phyloP scores from a whole-genome alignment of 2,888 invertebrate species.

The Phragmatobia fuliginosa region DNA sequence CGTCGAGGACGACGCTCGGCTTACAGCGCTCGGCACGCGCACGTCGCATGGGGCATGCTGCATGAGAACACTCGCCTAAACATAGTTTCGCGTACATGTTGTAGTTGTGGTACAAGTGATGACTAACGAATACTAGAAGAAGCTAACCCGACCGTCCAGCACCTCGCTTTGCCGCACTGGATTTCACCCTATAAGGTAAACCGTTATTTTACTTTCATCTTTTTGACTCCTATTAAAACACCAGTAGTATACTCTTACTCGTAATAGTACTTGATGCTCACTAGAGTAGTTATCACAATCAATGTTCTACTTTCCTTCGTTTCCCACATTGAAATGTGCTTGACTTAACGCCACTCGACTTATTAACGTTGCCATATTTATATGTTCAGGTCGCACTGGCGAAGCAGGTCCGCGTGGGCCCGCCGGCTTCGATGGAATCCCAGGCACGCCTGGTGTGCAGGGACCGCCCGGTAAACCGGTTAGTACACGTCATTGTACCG shows the following conservation, averaged over 20 bases:
- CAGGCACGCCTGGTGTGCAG: constrained; percentile 94
- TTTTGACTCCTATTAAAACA: not conserved
- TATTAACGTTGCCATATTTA: constrained; percentile 9
- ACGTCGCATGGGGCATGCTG: constrained; percentile 32
- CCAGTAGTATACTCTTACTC: not conserved
- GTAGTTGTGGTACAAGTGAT: constrained; percentile 72
- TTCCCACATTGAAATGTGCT: not conserved
- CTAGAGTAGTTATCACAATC: not conserved
- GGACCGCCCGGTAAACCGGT: constrained; percentile 95
- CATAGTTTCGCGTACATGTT: constrained; percentile 42
- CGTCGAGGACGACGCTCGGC: not conserved
- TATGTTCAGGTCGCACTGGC: constrained; percentile 89
- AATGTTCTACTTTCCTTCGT: not conserved
- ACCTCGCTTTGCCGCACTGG: not conserved
- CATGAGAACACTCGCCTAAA: constrained; percentile 36
- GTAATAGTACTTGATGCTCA: not conserved
- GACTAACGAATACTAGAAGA: constrained; percentile 45
- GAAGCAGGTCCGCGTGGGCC: constrained; percentile 92
- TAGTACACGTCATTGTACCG: constrained; percentile 56
- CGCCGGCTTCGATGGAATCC: constrained; percentile 90
- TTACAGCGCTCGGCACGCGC: not conserved
- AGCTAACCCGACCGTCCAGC: constrained; percentile 3
- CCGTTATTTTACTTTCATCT: not conserved
- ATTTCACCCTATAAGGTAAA: constrained; percentile 10
- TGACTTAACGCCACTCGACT: not conserved